Evolutionary conservation across 2,797 vertebrate species (phyloP), one percentile per base, ranked within the genome.

Genomic region (Knipowitschia caucasica): DNA sequence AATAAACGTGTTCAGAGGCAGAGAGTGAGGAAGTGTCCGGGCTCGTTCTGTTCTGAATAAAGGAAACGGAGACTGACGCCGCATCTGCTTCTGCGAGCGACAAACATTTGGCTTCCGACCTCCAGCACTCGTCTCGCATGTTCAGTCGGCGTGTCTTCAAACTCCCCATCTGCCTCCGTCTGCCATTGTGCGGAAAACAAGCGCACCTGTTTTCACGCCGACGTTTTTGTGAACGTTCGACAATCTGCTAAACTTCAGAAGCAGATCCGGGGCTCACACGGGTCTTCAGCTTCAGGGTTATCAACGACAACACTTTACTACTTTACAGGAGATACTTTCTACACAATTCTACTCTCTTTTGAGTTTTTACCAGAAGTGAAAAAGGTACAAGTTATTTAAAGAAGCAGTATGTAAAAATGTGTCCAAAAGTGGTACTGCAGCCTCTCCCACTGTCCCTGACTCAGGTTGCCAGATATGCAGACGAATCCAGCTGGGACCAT

Each of bases 161-260:
- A 56, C 56, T n/a, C 53, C 10, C 35, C 54, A 65, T 45, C 18
- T 35, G 78, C 82, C 78, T 77, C 82, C 81, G 80, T 72, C 49
- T 50, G 10, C 15, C 12, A 5, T 3, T 43, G 11, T 64, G 35
- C 60, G 56, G n/a, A 58, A 64, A 43, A 59, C 62, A 52, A 26
- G 15, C 21, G 30, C 73, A 72, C 61, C 64, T 73, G 62, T 70
- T 77, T 56, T 25, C 50, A 51, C 14, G 23, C 15, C 60, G 44
- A 30, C n/a, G n/a, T n/a, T n/a, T 56, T 30, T 34, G 25, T 31
- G 49, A 67, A 33, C 59, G 50, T 14, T 26, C 34, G n/a, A 31
- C 52, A 67, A 53, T 64, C 67, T 67, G 69, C 67, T 15, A 6
- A 4, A 26, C 62, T 40, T 56, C 1, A 64, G 47, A 62, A 30